Conservation (phyloP, 2,888 invertebrate species). For the Panzeria rudis region DNA sequence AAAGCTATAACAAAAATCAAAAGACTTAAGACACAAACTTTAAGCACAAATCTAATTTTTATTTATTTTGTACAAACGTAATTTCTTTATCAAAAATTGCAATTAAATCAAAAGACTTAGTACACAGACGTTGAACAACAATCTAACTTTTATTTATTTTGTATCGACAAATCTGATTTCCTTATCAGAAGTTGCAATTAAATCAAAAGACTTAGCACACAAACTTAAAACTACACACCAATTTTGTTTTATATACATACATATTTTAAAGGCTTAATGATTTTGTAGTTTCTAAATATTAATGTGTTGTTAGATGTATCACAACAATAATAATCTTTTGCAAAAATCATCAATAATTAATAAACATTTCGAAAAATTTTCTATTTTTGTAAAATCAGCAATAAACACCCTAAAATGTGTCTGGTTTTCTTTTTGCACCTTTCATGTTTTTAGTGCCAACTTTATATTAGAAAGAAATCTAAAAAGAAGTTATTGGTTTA, state of each 20-base stretch:
- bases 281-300: not conserved
- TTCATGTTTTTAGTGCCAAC: constrained; percentile 7
- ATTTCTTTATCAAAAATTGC: not conserved
- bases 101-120: constrained; percentile 27
- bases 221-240: not conserved
- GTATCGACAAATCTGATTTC: not conserved
- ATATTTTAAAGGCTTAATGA: too few relatives aligned
- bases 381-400: not conserved
- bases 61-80: not conserved
- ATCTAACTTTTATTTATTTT: not conserved
- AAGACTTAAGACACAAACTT: too few relatives aligned
- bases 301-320: not conserved
- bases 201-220: constrained; percentile 30
- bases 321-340: not conserved
- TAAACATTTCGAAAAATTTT: constrained; percentile 2
- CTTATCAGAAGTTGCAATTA: not conserved
- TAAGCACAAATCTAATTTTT: not conserved
- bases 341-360: constrained; percentile 20
- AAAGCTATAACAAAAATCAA: too few relatives aligned
- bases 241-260: not conserved
- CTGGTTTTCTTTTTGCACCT: constrained; percentile 4
- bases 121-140: not conserved
- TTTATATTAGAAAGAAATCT: constrained; percentile 4
- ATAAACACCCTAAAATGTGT: constrained; percentile 16
- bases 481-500: not conserved